Evolutionary conservation across 2,113 vertebrate species (phyloP).

Genomic region (Cricetomys ansorgei): DNA sequence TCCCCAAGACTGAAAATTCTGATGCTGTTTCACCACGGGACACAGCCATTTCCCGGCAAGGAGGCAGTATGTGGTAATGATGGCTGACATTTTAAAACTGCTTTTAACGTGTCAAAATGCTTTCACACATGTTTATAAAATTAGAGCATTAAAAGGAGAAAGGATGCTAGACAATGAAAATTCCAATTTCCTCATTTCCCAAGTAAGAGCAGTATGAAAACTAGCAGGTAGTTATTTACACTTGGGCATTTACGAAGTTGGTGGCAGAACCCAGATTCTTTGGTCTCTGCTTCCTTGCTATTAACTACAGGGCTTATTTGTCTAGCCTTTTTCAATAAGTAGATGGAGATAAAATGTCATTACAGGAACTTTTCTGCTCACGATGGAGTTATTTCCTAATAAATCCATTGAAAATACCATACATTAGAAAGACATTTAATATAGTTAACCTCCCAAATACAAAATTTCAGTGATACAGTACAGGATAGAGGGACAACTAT

Average conservation of each 20-base stretch:
- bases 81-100: constrained; percentile 52
- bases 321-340: not conserved
- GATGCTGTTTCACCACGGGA: constrained; percentile 57
- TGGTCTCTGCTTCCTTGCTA: not conserved
- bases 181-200: constrained; percentile 34
- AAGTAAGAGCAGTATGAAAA: not conserved
- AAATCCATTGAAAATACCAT: not conserved
- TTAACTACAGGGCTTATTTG: not conserved
- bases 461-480: not conserved
- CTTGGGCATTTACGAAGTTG: not conserved
- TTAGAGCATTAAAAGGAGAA: constrained; percentile 39
- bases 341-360: not conserved
- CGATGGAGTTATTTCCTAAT: not conserved
- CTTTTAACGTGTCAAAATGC: constrained; percentile 56
- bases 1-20: constrained; percentile 50
- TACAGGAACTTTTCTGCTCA: not conserved
- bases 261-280: not conserved
- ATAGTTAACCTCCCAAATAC: not conserved
- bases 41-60: constrained; percentile 61
- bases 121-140: constrained; percentile 63
- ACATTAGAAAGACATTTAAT: not conserved
- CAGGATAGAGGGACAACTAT: not conserved
- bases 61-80: constrained; percentile 61
- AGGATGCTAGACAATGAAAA: constrained; percentile 12
- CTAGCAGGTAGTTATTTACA: not conserved